Percentiles rank a stretch among this genome's conserved stretches.
Conservation (phyloP, 37 sponge, comb jelly and placozoan genomes). For the Halisarca cf. caerulea region DNA sequence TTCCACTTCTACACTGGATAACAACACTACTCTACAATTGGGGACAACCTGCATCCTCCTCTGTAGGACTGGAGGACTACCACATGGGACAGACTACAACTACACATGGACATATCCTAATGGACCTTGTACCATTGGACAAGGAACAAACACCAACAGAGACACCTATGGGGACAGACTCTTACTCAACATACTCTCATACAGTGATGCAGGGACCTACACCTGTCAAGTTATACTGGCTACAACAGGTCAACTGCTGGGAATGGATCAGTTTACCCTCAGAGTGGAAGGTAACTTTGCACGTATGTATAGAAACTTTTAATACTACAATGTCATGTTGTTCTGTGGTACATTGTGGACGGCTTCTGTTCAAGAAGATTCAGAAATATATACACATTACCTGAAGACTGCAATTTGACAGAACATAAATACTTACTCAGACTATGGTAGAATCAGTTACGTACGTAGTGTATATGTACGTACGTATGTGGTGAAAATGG, state of each 20-base stretch:
- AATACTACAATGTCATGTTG: neutral
- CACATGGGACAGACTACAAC: conserved; percentile 4
- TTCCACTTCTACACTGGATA: neutral
- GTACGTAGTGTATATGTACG: too few relatives aligned
- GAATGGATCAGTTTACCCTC: neutral
- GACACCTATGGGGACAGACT: conserved; percentile 21
- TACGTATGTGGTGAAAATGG: too few relatives aligned
- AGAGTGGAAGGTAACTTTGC: neutral
- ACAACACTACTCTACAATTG: conserved; percentile 6
- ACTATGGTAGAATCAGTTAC: too few relatives aligned
- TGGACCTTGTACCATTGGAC: conserved; percentile 24
- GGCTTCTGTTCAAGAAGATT: too few relatives aligned
- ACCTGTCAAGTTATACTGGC: neutral
- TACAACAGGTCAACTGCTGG: neutral
- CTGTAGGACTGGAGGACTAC: conserved; percentile 9
- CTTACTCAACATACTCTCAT: conserved; percentile 6
- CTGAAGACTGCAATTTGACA: too few relatives aligned
- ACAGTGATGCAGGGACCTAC: conserved; percentile 15
- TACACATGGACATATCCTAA: conserved; percentile 32
- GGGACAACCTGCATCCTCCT: conserved; percentile 19
- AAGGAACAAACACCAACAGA: conserved; percentile 19
- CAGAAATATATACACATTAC: too few relatives aligned
- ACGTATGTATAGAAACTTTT: neutral
- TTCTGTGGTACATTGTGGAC: too few relatives aligned
- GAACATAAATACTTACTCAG: too few relatives aligned